These are phyloP conservation scores for Sorex araneus DNA, from an alignment of 2,113 vertebrate species.

Conservation along the genomic window DNA sequence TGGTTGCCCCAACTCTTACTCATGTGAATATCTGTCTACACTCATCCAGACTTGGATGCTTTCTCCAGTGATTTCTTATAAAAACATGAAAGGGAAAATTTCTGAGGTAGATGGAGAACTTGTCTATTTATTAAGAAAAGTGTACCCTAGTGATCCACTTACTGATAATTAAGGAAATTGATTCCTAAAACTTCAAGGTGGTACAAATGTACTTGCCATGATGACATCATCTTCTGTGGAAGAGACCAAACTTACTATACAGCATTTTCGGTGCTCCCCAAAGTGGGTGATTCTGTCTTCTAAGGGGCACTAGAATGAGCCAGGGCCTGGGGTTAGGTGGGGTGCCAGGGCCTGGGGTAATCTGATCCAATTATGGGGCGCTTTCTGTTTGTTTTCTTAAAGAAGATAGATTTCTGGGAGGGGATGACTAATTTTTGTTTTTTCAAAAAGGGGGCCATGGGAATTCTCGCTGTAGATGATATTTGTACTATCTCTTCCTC, in stretches of 20 bases:
- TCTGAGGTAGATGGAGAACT: not conserved
- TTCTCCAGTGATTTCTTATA: not conserved
- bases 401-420: too few relatives aligned
- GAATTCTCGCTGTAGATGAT: not conserved
- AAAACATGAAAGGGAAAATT: constrained; percentile 25
- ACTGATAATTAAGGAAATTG: not conserved
- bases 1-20: not conserved
- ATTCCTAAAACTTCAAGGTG: not conserved
- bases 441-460: too few relatives aligned
- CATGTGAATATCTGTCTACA: not conserved
- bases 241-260: too few relatives aligned
- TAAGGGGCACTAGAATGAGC: too few relatives aligned
- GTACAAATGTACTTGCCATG: not conserved
- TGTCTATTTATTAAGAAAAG: not conserved
- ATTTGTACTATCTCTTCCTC: not conserved
- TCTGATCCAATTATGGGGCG: too few relatives aligned
- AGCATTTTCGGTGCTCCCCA: too few relatives aligned
- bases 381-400: too few relatives aligned
- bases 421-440: too few relatives aligned
- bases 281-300: too few relatives aligned
- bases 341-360: too few relatives aligned
- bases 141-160: not conserved
- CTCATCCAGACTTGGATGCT: not conserved
- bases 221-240: too few relatives aligned
- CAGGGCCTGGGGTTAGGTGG: too few relatives aligned